A percentile compares a stretch with the other conserved stretches of the same genome.
Evolutionary conservation across 2,113 vertebrate genomes (phyloP).

Genomic region (Uropsilus gracilis): DNA sequence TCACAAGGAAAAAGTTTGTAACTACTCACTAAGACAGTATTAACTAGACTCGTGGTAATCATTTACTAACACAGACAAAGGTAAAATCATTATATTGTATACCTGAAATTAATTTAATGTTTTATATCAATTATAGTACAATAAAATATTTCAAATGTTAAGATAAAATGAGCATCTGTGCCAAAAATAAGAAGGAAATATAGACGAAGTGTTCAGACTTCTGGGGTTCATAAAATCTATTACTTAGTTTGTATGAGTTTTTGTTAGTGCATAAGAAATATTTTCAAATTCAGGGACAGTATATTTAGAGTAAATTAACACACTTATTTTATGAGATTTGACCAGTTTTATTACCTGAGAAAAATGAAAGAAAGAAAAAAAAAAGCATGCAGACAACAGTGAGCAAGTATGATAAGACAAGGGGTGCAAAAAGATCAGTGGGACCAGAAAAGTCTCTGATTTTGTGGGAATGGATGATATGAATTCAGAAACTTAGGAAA

Average conservation of each 20-base stretch:
- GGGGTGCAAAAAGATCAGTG: too few species aligned
- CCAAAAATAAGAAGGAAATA: background rate
- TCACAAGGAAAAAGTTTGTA: background rate
- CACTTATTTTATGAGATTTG: background rate
- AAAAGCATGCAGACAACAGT: background rate
- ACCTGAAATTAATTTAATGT: background rate
- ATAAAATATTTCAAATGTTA: background rate
- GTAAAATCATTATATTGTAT: background rate
- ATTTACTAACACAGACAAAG: background rate
- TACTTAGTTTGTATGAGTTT: background rate
- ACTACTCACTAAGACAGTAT: background rate
- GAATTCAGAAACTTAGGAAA: background rate
- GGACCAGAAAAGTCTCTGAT: fast-evolving
- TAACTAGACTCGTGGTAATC: background rate
- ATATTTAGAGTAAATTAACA: background rate
- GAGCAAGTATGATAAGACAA: background rate
- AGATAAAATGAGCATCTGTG: background rate
- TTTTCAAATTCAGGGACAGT: background rate
- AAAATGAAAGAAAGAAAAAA: background rate
- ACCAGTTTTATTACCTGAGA: too few species aligned
- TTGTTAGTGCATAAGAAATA: background rate
- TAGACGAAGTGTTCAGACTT: background rate
- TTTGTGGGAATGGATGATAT: background rate
- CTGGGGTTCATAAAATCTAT: background rate
- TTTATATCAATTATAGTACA: background rate